Conservation (phyloP, 2,797 vertebrate species). For the Gila robusta region DNA sequence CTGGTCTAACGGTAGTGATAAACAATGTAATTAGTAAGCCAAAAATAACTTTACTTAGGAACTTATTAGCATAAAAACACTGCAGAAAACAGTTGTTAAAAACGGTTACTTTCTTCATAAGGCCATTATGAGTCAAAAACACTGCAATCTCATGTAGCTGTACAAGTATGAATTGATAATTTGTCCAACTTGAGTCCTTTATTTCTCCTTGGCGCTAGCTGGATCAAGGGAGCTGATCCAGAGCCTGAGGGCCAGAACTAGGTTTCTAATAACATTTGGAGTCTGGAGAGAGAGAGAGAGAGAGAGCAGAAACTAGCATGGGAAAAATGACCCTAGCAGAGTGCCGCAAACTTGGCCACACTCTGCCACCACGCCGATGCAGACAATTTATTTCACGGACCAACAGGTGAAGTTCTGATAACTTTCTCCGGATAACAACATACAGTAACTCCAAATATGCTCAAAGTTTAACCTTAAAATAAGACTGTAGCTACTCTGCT, state of each 20-base stretch:
- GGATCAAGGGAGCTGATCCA: conserved; percentile 57
- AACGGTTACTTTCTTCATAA: conserved; percentile 42
- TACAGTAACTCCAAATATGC: conserved; percentile 52
- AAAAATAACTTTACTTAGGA: conserved; percentile 39
- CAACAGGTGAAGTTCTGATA: conserved; percentile 66
- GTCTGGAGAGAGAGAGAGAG: conserved; percentile 52
- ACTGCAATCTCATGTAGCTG: conserved; percentile 10
- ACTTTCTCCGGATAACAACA: conserved; percentile 55
- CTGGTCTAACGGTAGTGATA: not conserved
- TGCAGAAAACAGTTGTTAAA: conserved; percentile 25
- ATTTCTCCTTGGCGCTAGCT: conserved; percentile 67
- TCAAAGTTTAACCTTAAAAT: conserved; percentile 56
- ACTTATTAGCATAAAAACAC: not conserved
- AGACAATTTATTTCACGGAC: conserved; percentile 61
- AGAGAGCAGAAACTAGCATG: conserved; percentile 59
- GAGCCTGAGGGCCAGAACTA: conserved; percentile 52
- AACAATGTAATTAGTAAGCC: conserved; percentile 23
- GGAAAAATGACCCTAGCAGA: conserved; percentile 59
- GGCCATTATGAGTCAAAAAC: conserved; percentile 27
- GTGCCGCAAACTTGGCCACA: conserved; percentile 57
- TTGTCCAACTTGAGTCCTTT: conserved; percentile 54
- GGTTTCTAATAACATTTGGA: conserved; percentile 68
- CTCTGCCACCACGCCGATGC: conserved; percentile 53
- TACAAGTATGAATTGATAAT: conserved; percentile 55
- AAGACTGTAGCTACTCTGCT: conserved; percentile 43